Conservation (phyloP, 1,140 invertebrate species). For the Euborellia annulipes region DNA sequence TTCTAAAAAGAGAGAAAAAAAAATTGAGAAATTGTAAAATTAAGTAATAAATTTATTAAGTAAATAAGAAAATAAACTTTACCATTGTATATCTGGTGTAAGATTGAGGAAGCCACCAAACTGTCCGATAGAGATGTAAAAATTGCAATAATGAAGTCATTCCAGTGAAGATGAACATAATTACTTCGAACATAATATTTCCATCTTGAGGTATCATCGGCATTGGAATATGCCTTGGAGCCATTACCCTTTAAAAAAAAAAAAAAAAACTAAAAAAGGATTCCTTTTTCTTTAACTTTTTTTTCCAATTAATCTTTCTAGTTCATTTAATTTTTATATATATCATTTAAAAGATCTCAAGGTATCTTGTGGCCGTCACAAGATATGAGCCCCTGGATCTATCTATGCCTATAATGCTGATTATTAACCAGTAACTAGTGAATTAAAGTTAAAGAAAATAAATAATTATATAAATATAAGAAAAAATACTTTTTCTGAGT, state of each 20-base stretch:
- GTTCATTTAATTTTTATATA: too few relatives aligned
- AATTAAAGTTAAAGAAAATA: too few relatives aligned
- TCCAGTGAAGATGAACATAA: slow-evolving; percentile 63
- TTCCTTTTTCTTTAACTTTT: too few relatives aligned
- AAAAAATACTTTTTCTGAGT: slow-evolving; percentile 8
- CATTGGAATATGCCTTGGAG: slow-evolving; percentile 69
- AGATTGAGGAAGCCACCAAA: slow-evolving; percentile 94
- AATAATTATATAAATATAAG: too few relatives aligned
- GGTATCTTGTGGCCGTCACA: too few relatives aligned
- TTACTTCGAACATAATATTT: slow-evolving; percentile 69
- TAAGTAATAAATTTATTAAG: too few relatives aligned
- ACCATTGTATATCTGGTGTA: slow-evolving; percentile 79
- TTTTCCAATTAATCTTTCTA: too few relatives aligned
- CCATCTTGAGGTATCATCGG: slow-evolving; percentile 69
- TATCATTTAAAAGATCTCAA: too few relatives aligned
- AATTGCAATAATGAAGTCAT: slow-evolving; percentile 68
- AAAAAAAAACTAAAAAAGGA: too few relatives aligned
- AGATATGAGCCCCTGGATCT: too few relatives aligned
- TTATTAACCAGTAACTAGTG: too few relatives aligned
- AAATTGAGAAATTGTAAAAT: background rate
- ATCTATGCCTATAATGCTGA: too few relatives aligned
- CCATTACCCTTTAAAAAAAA: slow-evolving; percentile 9
- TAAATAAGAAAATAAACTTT: slow-evolving; percentile 22
- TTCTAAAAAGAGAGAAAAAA: slow-evolving; percentile 52
- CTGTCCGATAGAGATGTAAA: slow-evolving; percentile 84